Evolutionary conservation across 2,888 invertebrate species (phyloP).

Genomic region (Itoplectis maculator): DNA sequence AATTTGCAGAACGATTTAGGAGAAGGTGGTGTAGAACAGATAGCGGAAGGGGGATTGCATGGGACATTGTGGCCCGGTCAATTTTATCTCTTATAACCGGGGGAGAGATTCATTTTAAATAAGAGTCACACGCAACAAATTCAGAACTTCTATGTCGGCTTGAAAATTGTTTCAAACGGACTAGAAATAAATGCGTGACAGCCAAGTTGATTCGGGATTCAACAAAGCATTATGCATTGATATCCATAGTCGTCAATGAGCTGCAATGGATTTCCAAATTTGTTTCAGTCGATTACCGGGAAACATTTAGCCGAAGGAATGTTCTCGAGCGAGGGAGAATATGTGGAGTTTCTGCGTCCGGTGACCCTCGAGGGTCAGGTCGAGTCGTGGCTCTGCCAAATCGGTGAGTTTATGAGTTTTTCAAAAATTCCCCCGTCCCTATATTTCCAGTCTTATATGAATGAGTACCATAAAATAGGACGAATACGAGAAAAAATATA

Average conservation of each 20-base stretch:
- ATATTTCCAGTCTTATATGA: conserved; percentile 4
- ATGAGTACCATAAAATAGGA: conserved; percentile 69
- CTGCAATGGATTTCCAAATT: conserved; percentile 2
- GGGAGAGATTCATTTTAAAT: no score
- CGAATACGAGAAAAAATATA: conserved; percentile 81
- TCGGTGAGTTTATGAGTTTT: conserved; percentile 86
- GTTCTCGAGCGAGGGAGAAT: conserved; percentile 94
- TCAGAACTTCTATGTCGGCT: no score
- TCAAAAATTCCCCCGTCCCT: conserved; percentile 23
- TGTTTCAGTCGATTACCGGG: conserved; percentile 71
- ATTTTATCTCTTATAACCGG: no score
- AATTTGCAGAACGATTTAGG: conserved; percentile 1
- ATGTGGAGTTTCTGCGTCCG: conserved; percentile 89
- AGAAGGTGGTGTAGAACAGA: background rate
- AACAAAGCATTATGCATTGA: background rate
- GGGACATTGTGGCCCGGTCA: no score
- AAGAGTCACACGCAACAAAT: no score
- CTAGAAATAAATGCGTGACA: no score
- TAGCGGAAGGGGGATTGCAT: background rate
- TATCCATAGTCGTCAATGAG: background rate
- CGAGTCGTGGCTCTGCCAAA: conserved; percentile 91
- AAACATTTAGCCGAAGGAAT: conserved; percentile 88
- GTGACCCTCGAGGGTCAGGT: conserved; percentile 92
- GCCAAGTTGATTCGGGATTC: no score
- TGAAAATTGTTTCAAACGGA: no score